Percentiles rank a stretch among this genome's conserved stretches.
Conservation (phyloP, 2,888 invertebrate species). For the Invenusta paracnida region DNA sequence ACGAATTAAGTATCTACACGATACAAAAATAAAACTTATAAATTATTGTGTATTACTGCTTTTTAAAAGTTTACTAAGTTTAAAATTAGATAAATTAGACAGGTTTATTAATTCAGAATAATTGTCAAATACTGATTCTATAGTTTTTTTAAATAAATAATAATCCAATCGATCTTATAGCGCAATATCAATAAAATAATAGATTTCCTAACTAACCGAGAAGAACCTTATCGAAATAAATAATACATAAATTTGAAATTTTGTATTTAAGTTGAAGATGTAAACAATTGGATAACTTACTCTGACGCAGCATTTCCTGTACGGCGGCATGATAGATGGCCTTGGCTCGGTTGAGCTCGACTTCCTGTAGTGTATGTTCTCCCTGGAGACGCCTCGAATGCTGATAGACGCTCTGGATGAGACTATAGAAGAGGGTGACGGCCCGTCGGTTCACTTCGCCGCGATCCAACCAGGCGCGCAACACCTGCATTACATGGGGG, state of each 20-base stretch:
- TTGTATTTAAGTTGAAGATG: background rate
- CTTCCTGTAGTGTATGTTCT: background rate
- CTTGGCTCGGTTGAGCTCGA: background rate
- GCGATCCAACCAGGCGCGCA: slow-evolving; percentile 25
- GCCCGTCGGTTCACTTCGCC: slow-evolving; percentile 23
- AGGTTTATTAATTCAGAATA: too few species aligned
- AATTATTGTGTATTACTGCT: too few species aligned
- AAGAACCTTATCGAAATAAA: background rate
- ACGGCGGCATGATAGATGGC: background rate
- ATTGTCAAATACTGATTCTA: too few species aligned
- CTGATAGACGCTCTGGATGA: slow-evolving; percentile 9
- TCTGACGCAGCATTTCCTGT: background rate
- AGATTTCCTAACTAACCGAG: too few species aligned
- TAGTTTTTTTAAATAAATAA: too few species aligned
- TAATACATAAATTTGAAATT: background rate
- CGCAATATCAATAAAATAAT: too few species aligned
- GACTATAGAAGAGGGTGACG: background rate
- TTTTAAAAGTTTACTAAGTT: too few species aligned
- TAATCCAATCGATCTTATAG: too few species aligned
- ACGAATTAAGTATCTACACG: too few species aligned
- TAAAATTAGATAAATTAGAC: too few species aligned
- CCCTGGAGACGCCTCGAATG: background rate
- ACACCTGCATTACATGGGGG: background rate
- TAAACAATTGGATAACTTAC: background rate
- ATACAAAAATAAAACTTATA: too few species aligned